Evolutionary conservation across 2,797 vertebrate species (phyloP).

Genomic region (Meda fulgida): DNA sequence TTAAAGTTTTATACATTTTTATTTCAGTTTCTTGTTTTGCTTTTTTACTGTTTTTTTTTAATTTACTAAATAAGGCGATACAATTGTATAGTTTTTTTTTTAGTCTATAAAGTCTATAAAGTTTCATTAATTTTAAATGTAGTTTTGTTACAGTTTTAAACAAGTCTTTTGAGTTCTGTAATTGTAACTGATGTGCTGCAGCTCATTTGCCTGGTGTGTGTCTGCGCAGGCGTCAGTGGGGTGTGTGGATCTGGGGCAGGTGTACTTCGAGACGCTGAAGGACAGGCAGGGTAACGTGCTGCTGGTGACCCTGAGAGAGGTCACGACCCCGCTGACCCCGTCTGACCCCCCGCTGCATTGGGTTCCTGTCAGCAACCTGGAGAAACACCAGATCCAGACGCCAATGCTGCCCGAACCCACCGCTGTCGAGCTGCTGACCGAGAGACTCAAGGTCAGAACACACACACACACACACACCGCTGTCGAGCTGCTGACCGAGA

Average conservation of each 20-base stretch:
- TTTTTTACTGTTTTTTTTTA: not conserved
- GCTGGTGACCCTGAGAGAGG: slow-evolving; percentile 79
- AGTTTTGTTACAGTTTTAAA: too few species aligned
- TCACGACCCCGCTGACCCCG: slow-evolving; percentile 52
- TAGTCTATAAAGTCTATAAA: too few species aligned
- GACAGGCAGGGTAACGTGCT: slow-evolving; percentile 80
- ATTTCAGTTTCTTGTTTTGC: too few species aligned
- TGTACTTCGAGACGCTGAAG: slow-evolving; percentile 81
- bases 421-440: slow-evolving; percentile 76
- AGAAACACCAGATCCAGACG: slow-evolving; percentile 75
- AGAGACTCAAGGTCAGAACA: slow-evolving; percentile 73
- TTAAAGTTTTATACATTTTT: too few species aligned
- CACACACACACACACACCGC: slow-evolving; percentile 56
- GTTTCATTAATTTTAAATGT: too few species aligned
- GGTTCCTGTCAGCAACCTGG: slow-evolving; percentile 73
- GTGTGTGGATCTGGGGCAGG: slow-evolving; percentile 77
- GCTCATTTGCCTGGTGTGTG: too few species aligned
- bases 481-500: slow-evolving; percentile 76
- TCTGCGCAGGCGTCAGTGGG: slow-evolving; percentile 74
- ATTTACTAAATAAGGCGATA: too few species aligned
- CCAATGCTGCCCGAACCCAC: slow-evolving; percentile 77
- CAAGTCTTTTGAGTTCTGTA: too few species aligned
- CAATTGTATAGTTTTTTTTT: too few species aligned
- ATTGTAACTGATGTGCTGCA: too few species aligned
- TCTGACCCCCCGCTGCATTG: slow-evolving; percentile 76